phyloP scores from a whole-genome alignment of 2,888 invertebrate genomes.

The Drosophila limbata region DNA sequence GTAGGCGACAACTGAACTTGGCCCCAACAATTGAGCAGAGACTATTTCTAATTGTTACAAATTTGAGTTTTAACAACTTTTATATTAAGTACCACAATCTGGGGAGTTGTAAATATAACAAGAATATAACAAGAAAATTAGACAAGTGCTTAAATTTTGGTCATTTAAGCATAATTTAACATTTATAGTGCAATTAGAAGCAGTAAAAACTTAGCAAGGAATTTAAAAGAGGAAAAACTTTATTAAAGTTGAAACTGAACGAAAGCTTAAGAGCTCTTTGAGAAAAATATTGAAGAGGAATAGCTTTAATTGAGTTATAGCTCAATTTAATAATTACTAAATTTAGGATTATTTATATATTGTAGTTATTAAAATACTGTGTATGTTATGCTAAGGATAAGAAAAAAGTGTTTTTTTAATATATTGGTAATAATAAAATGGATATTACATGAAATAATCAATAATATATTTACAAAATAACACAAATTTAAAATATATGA shows the following conservation, averaged over 20 bases:
- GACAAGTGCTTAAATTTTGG: not conserved
- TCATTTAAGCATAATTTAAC: conserved; percentile 12
- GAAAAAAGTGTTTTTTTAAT: no score
- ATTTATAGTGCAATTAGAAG: conserved; percentile 7
- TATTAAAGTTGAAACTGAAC: not conserved
- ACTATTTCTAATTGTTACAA: conserved; percentile 47
- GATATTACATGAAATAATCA: no score
- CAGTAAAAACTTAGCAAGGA: conserved; percentile 3
- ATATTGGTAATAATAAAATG: no score
- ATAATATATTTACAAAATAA: no score
- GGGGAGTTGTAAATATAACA: conserved; percentile 25
- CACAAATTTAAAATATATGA: no score
- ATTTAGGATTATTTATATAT: not conserved
- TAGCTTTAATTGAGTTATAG: not conserved
- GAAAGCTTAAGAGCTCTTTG: not conserved
- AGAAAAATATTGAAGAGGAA: not conserved
- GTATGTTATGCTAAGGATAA: no score
- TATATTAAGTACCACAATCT: conserved; percentile 17
- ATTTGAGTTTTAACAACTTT: conserved; percentile 50
- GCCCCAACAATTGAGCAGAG: conserved; percentile 1
- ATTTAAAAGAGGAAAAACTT: not conserved
- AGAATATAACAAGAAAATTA: conserved; percentile 3
- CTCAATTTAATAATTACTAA: not conserved
- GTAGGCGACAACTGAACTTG: not conserved
- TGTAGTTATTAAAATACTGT: no score